phyloP scores from a whole-genome alignment of 2,113 vertebrate species.

The Cathartes aura region DNA sequence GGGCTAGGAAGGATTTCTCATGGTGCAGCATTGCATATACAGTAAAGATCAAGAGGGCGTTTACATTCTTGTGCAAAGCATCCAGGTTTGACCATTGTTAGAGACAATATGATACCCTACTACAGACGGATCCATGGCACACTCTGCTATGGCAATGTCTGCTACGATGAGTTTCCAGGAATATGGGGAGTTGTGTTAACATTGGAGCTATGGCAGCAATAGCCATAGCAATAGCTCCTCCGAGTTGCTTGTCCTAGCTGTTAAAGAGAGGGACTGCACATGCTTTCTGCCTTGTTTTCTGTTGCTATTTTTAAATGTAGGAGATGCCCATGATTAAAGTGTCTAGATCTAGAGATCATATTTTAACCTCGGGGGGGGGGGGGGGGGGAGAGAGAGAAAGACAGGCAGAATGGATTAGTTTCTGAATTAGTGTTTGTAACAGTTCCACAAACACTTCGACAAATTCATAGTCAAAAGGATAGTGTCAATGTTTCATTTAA shows the following conservation, averaged over 20 bases:
- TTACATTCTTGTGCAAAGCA: background rate
- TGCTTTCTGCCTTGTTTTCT: background rate
- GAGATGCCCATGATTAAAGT: background rate
- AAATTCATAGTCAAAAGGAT: background rate
- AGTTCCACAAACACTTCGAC: background rate
- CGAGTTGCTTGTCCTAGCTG: background rate
- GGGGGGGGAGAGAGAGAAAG: background rate
- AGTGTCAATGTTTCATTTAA: background rate
- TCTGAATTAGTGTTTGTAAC: background rate
- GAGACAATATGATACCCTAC: background rate
- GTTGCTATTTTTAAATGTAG: background rate
- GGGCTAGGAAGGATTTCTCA: background rate
- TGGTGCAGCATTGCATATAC: background rate
- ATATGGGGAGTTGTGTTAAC: background rate
- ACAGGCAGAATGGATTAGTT: background rate
- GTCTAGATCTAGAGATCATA: background rate
- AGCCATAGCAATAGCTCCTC: background rate
- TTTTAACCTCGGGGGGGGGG: background rate
- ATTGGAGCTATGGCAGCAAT: background rate
- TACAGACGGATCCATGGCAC: background rate
- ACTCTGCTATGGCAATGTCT: background rate
- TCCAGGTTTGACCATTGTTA: background rate
- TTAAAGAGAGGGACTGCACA: background rate
- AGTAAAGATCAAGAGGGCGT: background rate
- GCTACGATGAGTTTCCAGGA: background rate